These are phyloP conservation scores for Ascidia mentula DNA, from an alignment of 23 tunicate genomes.

Conservation along the genomic window DNA sequence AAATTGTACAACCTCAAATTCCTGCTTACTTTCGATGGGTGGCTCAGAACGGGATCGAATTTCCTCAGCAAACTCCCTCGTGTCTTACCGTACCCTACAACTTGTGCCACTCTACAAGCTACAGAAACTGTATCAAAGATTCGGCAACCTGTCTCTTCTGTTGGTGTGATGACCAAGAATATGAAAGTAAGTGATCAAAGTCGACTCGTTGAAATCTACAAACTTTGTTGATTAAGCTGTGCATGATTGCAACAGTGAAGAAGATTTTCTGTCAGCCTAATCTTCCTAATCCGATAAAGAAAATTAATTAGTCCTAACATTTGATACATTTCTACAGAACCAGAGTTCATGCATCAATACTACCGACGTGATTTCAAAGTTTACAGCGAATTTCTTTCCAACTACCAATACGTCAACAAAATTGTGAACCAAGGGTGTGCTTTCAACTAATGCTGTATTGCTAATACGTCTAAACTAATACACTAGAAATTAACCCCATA, in stretches of 20 bases:
- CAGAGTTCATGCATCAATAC: background rate
- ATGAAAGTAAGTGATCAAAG: background rate
- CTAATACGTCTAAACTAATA: background rate
- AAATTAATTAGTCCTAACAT: too few species aligned
- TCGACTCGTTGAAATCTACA: too few species aligned
- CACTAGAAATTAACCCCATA: too few species aligned
- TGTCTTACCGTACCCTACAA: background rate
- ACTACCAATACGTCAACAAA: background rate
- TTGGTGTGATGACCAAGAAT: background rate
- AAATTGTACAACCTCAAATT: background rate
- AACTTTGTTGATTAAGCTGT: too few species aligned
- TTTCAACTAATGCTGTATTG: background rate
- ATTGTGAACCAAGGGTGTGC: background rate
- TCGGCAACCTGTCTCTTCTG: background rate
- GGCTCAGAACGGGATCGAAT: background rate
- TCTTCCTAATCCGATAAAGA: too few species aligned
- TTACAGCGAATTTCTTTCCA: background rate
- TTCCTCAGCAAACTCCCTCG: background rate
- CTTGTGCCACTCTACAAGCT: background rate
- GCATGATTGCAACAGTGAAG: too few species aligned
- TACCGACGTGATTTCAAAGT: background rate
- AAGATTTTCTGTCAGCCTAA: too few species aligned
- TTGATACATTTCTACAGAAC: background rate
- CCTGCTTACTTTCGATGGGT: background rate
- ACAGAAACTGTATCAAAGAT: background rate